A percentile compares a stretch with the other conserved stretches of the same genome.
Evolutionary conservation across 2,797 vertebrate species (phyloP).

Genomic region (Columba guinea): DNA sequence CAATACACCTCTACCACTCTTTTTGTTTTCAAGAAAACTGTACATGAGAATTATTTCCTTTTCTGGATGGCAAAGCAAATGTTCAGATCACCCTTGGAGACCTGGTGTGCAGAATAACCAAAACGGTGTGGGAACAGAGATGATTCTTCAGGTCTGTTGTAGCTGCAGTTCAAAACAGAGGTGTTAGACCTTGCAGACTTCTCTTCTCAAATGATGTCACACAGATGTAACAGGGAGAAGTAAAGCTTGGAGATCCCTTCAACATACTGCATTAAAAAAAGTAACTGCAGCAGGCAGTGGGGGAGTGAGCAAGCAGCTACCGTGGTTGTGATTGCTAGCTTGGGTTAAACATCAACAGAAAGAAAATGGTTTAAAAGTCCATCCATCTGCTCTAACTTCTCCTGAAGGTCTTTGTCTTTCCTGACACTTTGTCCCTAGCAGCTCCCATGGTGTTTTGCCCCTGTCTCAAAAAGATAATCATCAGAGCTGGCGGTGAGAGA

Average conservation of each 20-base stretch:
- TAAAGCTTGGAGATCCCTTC: neutral
- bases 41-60: neutral
- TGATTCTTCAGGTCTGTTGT: neutral
- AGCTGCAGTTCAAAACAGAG: fast-evolving
- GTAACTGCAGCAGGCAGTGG: neutral
- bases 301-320: too few relatives aligned
- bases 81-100: neutral
- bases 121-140: neutral
- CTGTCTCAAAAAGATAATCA: neutral
- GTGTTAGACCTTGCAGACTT: neutral
- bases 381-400: neutral
- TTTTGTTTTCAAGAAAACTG: neutral
- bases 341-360: neutral
- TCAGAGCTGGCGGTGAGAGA: neutral
- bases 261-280: neutral
- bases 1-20: neutral
- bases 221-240: neutral
- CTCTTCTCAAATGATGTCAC: neutral
- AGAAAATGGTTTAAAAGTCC: neutral
- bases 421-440: neutral
- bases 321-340: too few relatives aligned
- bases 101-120: neutral
- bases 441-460: neutral
- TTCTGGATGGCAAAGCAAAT: neutral
- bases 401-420: neutral